Percentiles rank a stretch among this genome's conserved stretches.
These are phyloP conservation scores for Donacobius atricapilla DNA, from an alignment of 2,113 vertebrate species.

Conservation along the genomic window DNA sequence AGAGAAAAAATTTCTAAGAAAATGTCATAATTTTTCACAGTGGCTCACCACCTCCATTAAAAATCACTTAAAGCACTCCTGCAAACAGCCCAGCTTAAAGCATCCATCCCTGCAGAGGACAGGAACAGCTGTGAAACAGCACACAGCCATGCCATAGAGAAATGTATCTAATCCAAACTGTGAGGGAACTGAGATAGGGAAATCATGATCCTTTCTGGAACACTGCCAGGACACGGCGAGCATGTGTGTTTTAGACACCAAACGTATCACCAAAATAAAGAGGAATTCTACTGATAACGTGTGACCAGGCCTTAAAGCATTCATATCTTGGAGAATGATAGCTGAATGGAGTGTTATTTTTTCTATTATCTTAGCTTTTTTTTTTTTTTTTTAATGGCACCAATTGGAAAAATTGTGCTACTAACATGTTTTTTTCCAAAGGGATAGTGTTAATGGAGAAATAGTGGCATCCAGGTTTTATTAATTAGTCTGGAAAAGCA, in stretches of 20 bases:
- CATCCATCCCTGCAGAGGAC: neutral
- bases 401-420: neutral
- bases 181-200: neutral
- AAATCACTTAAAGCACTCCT: neutral
- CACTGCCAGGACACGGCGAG: neutral
- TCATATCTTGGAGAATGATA: neutral
- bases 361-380: neutral
- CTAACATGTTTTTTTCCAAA: neutral
- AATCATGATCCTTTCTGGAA: neutral
- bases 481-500: neutral
- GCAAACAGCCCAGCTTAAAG: neutral
- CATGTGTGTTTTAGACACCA: rapidly evolving
- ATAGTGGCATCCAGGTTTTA: neutral
- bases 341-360: neutral
- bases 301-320: neutral
- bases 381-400: neutral
- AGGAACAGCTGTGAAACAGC: neutral
- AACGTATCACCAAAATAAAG: neutral
- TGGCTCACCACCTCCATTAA: neutral
- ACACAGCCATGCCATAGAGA: neutral
- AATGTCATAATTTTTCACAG: neutral
- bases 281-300: neutral
- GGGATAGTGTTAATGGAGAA: neutral
- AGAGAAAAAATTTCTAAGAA: neutral
- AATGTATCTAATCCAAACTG: constrained; percentile 8